Evolutionary conservation across 2,113 vertebrate genomes (phyloP).

Genomic region (Trachemys scripta): DNA sequence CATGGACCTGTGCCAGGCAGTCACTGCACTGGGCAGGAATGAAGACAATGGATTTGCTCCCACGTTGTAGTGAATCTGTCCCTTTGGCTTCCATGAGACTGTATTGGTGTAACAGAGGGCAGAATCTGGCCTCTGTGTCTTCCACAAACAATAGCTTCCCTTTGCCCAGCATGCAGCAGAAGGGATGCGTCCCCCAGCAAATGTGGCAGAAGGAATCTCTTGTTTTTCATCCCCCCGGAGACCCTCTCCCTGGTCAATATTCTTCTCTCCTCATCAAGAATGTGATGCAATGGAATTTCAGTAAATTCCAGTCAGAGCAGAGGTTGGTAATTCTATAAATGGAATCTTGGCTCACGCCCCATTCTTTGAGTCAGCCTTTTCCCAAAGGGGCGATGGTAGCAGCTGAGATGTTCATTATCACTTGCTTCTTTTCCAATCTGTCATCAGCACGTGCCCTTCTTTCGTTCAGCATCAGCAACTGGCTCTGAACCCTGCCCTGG

Average conservation of each 20-base stretch:
- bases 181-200: neutral
- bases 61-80: neutral
- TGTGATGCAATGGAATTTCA: neutral
- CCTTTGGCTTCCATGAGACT: neutral
- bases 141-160: neutral
- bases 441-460: neutral
- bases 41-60: rapidly evolving
- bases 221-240: neutral
- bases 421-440: no score
- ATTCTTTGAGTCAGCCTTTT: rapidly evolving
- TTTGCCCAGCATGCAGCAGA: rapidly evolving
- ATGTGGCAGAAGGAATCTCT: rapidly evolving
- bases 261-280: neutral
- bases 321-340: rapidly evolving
- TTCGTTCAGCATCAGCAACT: rapidly evolving
- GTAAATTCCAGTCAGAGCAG: neutral
- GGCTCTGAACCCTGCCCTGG: rapidly evolving
- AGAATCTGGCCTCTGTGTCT: neutral
- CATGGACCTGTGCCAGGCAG: neutral
- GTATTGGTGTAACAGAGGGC: neutral
- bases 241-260: neutral
- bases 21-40: rapidly evolving
- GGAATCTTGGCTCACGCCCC: neutral
- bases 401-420: neutral
- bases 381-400: rapidly evolving